Evolutionary conservation across 2,888 invertebrate species (phyloP), one percentile per base, ranked within the genome.

Genomic region (Meteorus cinctellus): DNA sequence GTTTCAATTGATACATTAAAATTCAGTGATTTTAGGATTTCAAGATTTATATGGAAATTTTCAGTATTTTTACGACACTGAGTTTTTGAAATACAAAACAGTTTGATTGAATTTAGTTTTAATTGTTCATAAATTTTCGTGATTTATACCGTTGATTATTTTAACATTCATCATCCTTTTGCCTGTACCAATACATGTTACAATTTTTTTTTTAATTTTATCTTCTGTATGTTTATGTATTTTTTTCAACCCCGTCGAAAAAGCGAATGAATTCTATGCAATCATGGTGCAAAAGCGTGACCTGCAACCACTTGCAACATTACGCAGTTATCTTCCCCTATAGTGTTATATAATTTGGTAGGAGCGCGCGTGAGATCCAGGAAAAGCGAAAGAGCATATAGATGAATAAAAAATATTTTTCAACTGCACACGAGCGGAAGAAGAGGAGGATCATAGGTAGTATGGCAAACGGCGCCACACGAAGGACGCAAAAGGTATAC

Each of bases 321-420:
- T 59, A 55, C 55, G 34, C 55, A 59, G 55, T 34, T 59, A 34
- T 31, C 24, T n/a, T 24, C 69, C 31, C 34, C 8, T 59, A 51
- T 6, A 24, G 19, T 8, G 19, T 55, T 29, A 59, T 27, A 36
- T 70, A 70, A 70, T 70, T 70, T 51, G 59, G 59, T 59, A 68
- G 16, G 12, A 36, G n/a, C 14, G 65, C 65, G 69, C 69, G 69
- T 70, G 69, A 70, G 69, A 70, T 70, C 69, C 69, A 70, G 69
- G 69, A 68, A 68, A 68, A 29, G 27, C 8, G 8, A 41, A 24
- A 29, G 2, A 41, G 68, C 4, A 41, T 41, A 41, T 41, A 29
- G 68, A 48, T 41, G 27, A 41, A 34, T 12, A 41, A 70, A 55
- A 41, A 70, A 48, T 31, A n/a, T 27, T 68, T 68, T 51, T 48